phyloP scores from a whole-genome alignment of 2,888 invertebrate genomes.

The Conops quadrifasciatus region DNA sequence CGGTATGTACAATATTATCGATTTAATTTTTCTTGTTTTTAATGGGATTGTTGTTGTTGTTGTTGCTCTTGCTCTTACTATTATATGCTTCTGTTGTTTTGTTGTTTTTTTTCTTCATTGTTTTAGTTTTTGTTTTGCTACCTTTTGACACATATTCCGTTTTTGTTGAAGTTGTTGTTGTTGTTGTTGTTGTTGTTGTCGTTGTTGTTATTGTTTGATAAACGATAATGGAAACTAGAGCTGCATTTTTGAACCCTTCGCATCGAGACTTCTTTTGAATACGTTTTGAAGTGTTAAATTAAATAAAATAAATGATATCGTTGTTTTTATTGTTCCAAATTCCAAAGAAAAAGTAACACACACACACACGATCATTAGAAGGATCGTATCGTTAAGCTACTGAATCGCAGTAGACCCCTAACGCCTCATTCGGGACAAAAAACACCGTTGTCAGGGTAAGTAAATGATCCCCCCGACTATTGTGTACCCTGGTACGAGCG shows the following conservation, averaged over 20 bases:
- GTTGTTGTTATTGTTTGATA: not conserved
- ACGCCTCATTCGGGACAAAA: too few relatives aligned
- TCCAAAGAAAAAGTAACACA: constrained; percentile 1
- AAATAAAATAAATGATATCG: constrained; percentile 31
- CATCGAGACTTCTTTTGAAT: constrained; percentile 3
- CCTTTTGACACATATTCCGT: not conserved
- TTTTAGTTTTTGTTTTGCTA: too few relatives aligned
- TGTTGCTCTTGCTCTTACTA: too few relatives aligned
- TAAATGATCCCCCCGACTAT: too few relatives aligned
- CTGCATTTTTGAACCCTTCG: not conserved
- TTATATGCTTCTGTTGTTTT: not conserved
- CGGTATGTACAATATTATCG: too few relatives aligned
- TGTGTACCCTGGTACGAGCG: too few relatives aligned
- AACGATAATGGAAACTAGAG: not conserved
- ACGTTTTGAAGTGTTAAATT: constrained; percentile 29
- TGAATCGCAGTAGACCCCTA: too few relatives aligned
- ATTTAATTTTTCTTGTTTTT: too few relatives aligned
- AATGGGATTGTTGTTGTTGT: too few relatives aligned
- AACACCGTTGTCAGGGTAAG: too few relatives aligned
- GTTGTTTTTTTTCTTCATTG: not conserved
- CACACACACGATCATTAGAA: not conserved
- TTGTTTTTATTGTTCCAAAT: not conserved
- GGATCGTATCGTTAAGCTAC: too few relatives aligned
- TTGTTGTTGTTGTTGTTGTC: not conserved
- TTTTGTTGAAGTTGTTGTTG: not conserved